Base-by-base conservation (phyloP, 1,140 invertebrate species). In the Andricus grossulariae region DNA sequence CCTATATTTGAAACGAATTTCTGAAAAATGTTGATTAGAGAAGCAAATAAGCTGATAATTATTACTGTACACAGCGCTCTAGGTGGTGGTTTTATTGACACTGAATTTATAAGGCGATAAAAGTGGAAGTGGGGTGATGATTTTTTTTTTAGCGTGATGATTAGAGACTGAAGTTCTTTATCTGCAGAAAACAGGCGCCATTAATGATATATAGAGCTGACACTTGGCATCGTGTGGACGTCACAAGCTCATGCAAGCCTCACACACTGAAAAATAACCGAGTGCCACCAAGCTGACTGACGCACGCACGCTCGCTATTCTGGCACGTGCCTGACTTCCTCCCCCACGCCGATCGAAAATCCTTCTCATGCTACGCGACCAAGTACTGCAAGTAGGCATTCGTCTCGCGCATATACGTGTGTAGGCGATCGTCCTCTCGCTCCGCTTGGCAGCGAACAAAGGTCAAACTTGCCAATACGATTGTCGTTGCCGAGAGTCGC, bases 281-380 rank as follows among this genome's bases (percentile, higher is more conserved):
- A 66, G 60, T 66, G 60, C 25, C 60, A 39, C 60, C 57, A 66
- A 66, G 25, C 60, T 15, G 60, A 66, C 60, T 66, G 60, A 66
- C 60, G 60, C 60, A 66, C 60, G 60, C 60, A 66, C 39, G 60
- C 60, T 66, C 60, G 60, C 60, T 66, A 66, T 66, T 66, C 60
- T 66, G 60, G 60, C 60, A 66, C 60, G 60, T 66, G 60, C 60
- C 60, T 66, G 60, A 66, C 39, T 66, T 66, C 60, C 60, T 39
- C 60, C 60, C 60, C 60, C 60, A 66, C 60, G 15, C 25, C 25
- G 32, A 66, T 66, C 25, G 60, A 66, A 66, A 45, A 66, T 66
- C 60, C 32, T 66, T 39, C 57, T 60, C 57, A 11, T 21, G 57
- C 57, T 32, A 32, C 25, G 55, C 55, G 55, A 60, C 19, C 55